Base-by-base conservation (phyloP, 2,888 invertebrate genomes). In the Brenthis ino region DNA sequence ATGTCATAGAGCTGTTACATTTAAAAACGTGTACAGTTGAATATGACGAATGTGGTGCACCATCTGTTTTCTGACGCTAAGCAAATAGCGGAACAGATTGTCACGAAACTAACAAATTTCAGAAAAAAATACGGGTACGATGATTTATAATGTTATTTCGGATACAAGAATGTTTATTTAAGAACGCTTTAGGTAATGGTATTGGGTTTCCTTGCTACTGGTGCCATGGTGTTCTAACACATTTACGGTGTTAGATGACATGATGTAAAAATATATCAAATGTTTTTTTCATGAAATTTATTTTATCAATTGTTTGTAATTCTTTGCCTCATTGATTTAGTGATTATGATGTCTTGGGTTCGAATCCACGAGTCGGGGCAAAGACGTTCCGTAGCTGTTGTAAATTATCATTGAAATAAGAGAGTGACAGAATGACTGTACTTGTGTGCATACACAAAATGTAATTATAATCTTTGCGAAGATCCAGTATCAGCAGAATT, bases 61-160 rank as follows among this genome's bases (percentile, higher is more conserved):
- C 92, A 92, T 91, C 86, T 93, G 93, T 89, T 90, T 43, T 43
- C 37, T 72, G 83, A 88, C 85, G 80, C 83, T 86, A 86, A 90
- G 91, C 90, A 91, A 93, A 93, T 91, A 93, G 88, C 93, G 92
- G 91, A 93, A 93, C 93, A 89, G 91, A 90, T 89, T 88, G 92
- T 89, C 88, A 89, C 83, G 85, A 88, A 88, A 89, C 85, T 89
- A 87, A 92, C 91, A 88, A 89, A 92, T 91, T 90, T 87, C 79
- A 78, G 72, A 77, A 78, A 79, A 91, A 91, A 88, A 85, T 76
- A 76, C 74, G 74, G 79, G 78, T 79, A 71, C 80, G 75, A 90
- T 93, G 91, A 93, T 93, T 93, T 90, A 93, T 91, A 86, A 84
- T 85, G 88, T 89, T 89, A 91, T 90, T 91, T 90, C 77, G 89